Evolutionary conservation across 2,888 invertebrate species (phyloP).

Genomic region (Priapulus caudatus): DNA sequence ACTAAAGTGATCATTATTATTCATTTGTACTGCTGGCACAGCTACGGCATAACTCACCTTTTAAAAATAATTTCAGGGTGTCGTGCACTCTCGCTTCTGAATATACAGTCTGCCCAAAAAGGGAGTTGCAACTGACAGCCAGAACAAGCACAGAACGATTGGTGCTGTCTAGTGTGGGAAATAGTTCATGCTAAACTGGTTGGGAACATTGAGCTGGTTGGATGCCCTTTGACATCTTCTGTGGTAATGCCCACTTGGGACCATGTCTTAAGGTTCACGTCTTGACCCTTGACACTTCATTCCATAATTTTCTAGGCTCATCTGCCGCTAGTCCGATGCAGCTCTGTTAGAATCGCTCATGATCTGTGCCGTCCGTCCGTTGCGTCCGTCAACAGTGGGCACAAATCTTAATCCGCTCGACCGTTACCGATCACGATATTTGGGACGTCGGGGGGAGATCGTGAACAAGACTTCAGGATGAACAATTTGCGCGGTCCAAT

Average conservation of each 20-base stretch:
- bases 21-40: not conserved
- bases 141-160: constrained; percentile 84
- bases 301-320: too few relatives aligned
- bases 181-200: constrained; percentile 9
- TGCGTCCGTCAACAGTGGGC: too few relatives aligned
- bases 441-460: too few relatives aligned
- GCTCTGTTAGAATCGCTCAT: too few relatives aligned
- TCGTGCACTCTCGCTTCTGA: constrained; percentile 70
- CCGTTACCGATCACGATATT: too few relatives aligned
- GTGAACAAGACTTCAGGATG: too few relatives aligned
- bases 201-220: not conserved
- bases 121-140: constrained; percentile 68
- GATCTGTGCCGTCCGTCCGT: too few relatives aligned
- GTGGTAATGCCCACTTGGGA: not conserved
- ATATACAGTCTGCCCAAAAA: constrained; percentile 69
- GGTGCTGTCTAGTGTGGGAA: constrained; percentile 39
- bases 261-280: constrained; percentile 10
- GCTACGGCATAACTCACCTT: constrained; percentile 4
- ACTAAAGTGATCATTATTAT: constrained; percentile 8
- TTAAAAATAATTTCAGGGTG: constrained; percentile 42
- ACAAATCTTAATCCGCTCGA: too few relatives aligned
- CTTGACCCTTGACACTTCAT: constrained; percentile 12
- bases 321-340: too few relatives aligned
- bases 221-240: not conserved
- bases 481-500: too few relatives aligned